Base-by-base conservation (phyloP, 2,797 vertebrate genomes). In the Xenopus petersii region DNA sequence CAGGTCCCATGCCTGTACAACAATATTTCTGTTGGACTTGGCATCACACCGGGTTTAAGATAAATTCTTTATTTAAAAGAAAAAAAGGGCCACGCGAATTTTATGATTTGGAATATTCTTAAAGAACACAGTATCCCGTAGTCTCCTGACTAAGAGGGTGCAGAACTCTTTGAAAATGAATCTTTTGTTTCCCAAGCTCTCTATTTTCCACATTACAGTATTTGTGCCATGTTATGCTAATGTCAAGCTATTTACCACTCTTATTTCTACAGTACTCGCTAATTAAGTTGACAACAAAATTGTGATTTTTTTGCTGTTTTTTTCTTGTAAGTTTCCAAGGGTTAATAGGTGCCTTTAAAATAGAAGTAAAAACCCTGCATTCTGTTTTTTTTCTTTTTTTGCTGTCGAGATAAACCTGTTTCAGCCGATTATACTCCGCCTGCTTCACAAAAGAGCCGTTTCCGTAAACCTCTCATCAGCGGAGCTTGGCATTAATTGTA, bases 401-500 rank as follows among this genome's bases (percentile, higher is more conserved):
- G 91, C 90, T 91, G 90, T 92, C 91, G 91, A 76, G 85, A 88
- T 89, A 90, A 92, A 88, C 91, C 49, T 89, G 87, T 86, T 93
- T 91, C 88, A 89, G 88, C 85, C 89, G 89, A 93, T 93, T 92
- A 93, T 92, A 92, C 90, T 88, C 90, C 84, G 88, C 89, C 89
- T 91, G 85, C 91, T 91, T 91, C 91, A 85, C 89, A 91, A 90
- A 91, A 85, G 76, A 89, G 84, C 87, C 87, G 89, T 91, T 92
- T 90, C 88, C 91, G 89, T 87, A 89, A 89, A 90, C 90, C 92
- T 91, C 88, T 92, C 92, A 92, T 92, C 91, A 92, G 88, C 84
- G 82, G 88, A 88, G 88, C 88, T 91, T 92, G 89, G 92, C 93
- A 91, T 88, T 93, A 91, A 93, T 91, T 90, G 89, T 87, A 92